Conservation (phyloP, 2,113 vertebrate genomes). For the Sialia sialis region DNA sequence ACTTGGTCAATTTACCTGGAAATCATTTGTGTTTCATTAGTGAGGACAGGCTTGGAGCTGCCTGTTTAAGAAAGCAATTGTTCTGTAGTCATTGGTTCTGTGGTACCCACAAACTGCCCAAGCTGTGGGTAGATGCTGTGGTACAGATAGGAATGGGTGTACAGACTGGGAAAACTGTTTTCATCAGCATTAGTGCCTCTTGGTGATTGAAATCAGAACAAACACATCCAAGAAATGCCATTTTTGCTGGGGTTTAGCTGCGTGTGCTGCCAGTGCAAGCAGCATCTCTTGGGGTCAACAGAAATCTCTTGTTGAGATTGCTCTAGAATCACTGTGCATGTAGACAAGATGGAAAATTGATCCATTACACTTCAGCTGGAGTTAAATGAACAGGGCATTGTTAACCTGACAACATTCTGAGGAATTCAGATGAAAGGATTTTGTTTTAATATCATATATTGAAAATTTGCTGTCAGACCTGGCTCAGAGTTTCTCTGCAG, state of each 20-base stretch:
- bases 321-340: background rate
- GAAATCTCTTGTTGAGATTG: background rate
- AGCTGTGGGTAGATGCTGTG: background rate
- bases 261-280: background rate
- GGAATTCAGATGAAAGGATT: background rate
- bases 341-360: constrained; percentile 30
- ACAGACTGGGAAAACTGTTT: background rate
- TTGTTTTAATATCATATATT: background rate
- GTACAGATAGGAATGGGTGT: background rate
- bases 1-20: background rate
- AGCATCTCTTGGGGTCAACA: background rate
- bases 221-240: background rate
- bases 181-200: background rate
- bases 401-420: background rate
- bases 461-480: background rate
- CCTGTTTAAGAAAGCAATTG: background rate
- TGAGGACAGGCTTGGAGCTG: background rate
- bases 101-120: background rate
- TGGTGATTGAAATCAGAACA: background rate
- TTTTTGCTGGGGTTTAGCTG: background rate
- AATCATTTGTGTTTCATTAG: background rate
- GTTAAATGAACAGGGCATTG: background rate
- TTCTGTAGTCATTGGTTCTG: accelerated
- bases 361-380: background rate
- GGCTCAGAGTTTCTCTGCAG: background rate